Evolutionary conservation across 2,797 vertebrate species (phyloP).

Genomic region (Pangasius djambal): DNA sequence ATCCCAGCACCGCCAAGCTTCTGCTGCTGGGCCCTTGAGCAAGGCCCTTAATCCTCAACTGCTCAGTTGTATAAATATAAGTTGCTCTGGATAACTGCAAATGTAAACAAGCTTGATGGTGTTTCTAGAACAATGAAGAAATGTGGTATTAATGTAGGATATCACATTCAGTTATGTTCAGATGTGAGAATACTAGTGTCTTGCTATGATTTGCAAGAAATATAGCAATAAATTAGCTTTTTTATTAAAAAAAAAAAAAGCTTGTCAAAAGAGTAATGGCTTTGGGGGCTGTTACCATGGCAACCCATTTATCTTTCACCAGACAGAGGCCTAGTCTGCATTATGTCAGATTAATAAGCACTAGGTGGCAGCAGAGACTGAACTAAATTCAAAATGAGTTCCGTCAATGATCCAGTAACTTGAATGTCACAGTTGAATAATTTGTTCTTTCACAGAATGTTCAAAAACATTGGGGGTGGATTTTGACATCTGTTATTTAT

Average conservation of each 20-base stretch:
- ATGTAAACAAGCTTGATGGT: no score
- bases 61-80: no score
- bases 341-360: neutral
- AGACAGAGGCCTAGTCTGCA: neutral
- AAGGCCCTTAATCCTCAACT: no score
- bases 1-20: no score
- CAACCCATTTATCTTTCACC: neutral
- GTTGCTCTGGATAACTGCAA: no score
- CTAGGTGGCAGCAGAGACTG: slow-evolving; percentile 57
- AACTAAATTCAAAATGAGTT: neutral
- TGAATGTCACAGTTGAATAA: neutral
- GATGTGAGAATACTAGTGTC: neutral
- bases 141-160: neutral
- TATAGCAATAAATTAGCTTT: neutral
- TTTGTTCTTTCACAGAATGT: neutral
- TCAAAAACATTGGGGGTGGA: neutral
- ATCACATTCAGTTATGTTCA: neutral
- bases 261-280: no score
- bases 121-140: neutral
- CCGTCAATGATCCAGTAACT: neutral
- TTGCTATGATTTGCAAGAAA: neutral
- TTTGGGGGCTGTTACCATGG: neutral
- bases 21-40: no score
- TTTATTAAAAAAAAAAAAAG: no score
- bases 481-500: neutral